Base-by-base conservation (phyloP, 2,113 vertebrate genomes). In the Calyptommatus sinebrachiatus region DNA sequence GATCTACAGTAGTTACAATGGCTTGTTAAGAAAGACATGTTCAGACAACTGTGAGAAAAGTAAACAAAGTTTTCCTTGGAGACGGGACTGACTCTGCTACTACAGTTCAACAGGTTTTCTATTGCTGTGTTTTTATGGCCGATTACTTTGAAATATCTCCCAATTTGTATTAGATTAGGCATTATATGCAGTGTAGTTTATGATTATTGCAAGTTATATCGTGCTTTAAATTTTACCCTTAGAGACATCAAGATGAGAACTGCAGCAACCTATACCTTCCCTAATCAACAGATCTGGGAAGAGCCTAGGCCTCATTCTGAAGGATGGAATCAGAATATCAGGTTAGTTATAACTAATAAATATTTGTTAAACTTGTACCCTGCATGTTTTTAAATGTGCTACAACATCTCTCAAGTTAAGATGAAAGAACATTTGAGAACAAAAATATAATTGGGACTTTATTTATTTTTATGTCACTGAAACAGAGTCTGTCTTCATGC, bases 201-300 rank as follows among this genome's bases (percentile, higher is more conserved):
- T 6, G 50, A 7, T 48, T 7, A 74, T 28, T 57, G 57, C 26
- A 20, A 28, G 7, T 73, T 69, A 41, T 16, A 48, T 24, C 45
- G 18, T 46, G 65, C 68, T 68, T 75, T 8, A 31, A 75, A 70
- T 31, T 76, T 76, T 81, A 76, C 53, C 26, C 7, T 48, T 81
- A 81, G 73, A 75, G n/a, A 61, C 41, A 3, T 70, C 79, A 81
- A 48, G 35, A 70, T 70, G 79, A 48, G 72, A 81, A 62, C 66
- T 20, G 11, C 79, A 70, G 61, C 67, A 75, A 70, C 72, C 11
- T 69, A 69, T 65, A 46, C 65, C 63, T 81, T 81, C 26, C 65
- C n/a, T 76, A 70, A 70, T 70, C 48, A 81, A 67, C 65, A 81
- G 73, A 60, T 75, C 72, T 81, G 79, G 79, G 79, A 76, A 76